A percentile compares a stretch with the other conserved stretches of the same genome.
phyloP scores from a whole-genome alignment of 2,797 vertebrate genomes.

The Phalanger gymnotis region DNA sequence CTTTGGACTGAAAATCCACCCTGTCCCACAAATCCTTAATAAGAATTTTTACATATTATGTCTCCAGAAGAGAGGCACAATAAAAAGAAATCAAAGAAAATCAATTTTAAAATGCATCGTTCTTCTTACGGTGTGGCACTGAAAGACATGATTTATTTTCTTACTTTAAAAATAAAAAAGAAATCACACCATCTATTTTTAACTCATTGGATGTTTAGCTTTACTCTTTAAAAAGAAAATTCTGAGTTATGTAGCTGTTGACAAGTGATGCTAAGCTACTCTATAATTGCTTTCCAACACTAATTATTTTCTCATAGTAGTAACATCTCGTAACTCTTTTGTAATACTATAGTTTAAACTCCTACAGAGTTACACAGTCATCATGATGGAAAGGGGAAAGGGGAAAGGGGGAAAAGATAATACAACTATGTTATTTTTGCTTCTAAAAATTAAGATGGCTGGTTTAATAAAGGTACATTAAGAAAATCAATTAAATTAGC shows the following conservation, averaged over 20 bases:
- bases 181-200: conserved; percentile 5
- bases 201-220: neutral
- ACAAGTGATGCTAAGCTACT: neutral
- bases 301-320: conserved; percentile 18
- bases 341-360: conserved; percentile 14
- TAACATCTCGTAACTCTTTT: neutral
- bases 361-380: neutral
- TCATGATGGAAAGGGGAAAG: neutral
- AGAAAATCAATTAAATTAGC: conserved; percentile 30
- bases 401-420: neutral
- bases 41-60: neutral
- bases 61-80: neutral
- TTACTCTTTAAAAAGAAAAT: conserved; percentile 32
- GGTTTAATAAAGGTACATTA: conserved; percentile 20
- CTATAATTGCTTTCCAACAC: conserved; percentile 3
- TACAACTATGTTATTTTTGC: neutral
- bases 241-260: neutral
- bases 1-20: neutral
- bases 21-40: neutral
- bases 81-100: conserved; percentile 11
- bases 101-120: neutral
- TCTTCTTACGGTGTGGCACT: neutral
- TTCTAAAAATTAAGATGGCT: conserved; percentile 23
- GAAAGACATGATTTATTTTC: neutral
- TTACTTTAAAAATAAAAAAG: conserved; percentile 3